Base-by-base conservation (phyloP, 1,140 invertebrate species). In the Gryllus bimaculatus region DNA sequence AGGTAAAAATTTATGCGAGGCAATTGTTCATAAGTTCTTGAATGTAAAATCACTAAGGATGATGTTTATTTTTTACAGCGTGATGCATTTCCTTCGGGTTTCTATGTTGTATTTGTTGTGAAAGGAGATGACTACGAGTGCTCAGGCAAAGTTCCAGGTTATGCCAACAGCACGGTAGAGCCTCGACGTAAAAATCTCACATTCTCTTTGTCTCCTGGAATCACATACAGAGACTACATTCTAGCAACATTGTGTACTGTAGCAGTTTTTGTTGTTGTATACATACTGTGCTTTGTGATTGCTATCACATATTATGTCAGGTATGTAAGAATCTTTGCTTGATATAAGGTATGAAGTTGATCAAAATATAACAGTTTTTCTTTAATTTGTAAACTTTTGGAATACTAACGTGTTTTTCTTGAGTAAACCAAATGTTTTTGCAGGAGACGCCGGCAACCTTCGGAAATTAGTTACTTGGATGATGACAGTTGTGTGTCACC, bases 21-120 rank as follows among this genome's bases (percentile, higher is more conserved):
- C 20, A 74, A 74, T 74, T 74, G 18, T 74, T 74, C 1, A n/a
- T 74, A 74, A 20, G 20, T 74, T n/a, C 2, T 74, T 74, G 5
- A n/a, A 74, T n/a, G 73, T 20, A 74, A 74, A 3, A 20, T 74
- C 20, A 74, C 20, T 74, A n/a, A 74, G 20, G 12, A 49, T 75
- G 48, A 79, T 79, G 54, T 74, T 81, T 77, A 54, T 78, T 78
- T 80, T 81, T 88, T 87, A 6, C 83, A 93, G 92, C 90, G 89
- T 89, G 86, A 88, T 77, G 87, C 88, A 78, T 93, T 91, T 84
- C 91, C 91, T 1, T 81, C 88, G 75, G 93, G 93, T 12, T 93
- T 96, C 85, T 96, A 93, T 85, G 88, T 96, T 74, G 93, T 96
- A 3, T 90, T 96, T 82, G 92, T 95, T 20, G 91, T 94, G 78